Base-by-base conservation (phyloP, 2,113 vertebrate species). In the Origma solitaria region DNA sequence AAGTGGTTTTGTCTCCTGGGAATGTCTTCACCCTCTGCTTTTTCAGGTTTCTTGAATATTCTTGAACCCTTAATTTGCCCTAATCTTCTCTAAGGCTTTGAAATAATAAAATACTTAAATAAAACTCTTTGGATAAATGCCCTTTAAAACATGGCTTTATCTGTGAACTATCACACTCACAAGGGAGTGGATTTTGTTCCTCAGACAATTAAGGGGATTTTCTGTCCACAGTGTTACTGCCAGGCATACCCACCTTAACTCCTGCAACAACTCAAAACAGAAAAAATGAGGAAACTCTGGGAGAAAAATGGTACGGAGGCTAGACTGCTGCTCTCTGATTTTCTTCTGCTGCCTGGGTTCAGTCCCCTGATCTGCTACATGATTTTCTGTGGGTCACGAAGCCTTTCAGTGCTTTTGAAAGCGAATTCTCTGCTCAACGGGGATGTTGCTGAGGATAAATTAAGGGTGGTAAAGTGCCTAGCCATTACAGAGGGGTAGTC, bases 101-200 rank as follows among this genome's bases (percentile, higher is more conserved):
- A 86, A 96, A 96, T 93, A 93, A 96, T 88, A 80, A 91, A 96
- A 89, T 91, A 57, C 54, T 96, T 86, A 88, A 88, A 82, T 42
- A 50, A 89, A 89, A 83, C 38, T 83, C 51, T 82, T 92, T 84
- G 82, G 92, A 73, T 88, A 90, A 90, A 75, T 81, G 72, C 51
- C 60, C 28, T 88, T 92, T 85, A 94, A 93, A 96, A 93, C 72
- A 70, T 7, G 86, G 37, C 45, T 88, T 95, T 90, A 83, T 94
- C 68, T 83, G 85, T 92, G 88, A 81, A 64, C 75, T 73, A 5
- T 92, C 28, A 18, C 1, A 2, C 37, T 94, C 90, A 86, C 82
- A 75, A 64, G 76, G 37, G 85, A 83, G 37, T 53, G 7, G 38
- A 86, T 82, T 92, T 94, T 94, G 64, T 88, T 92, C 40, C 30